A percentile compares a stretch with the other conserved stretches of the same genome.
Conservation (phyloP, 2,113 vertebrate species). For the Leptosomus discolor region DNA sequence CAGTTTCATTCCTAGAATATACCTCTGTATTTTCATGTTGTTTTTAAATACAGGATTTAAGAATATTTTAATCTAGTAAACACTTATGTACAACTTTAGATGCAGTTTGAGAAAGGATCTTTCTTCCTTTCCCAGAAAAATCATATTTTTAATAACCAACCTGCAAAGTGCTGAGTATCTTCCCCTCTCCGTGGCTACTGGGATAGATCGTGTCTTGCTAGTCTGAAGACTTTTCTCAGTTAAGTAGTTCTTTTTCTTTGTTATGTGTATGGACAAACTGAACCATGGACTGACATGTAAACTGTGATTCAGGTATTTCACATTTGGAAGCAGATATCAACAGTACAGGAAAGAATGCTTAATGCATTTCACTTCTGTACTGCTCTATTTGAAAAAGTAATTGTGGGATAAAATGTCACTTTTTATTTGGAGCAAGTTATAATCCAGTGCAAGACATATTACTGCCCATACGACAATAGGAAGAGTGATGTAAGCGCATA, state of each 20-base stretch:
- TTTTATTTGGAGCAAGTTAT: not conserved
- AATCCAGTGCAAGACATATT: not conserved
- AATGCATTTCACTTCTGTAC: not conserved
- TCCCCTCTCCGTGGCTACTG: not conserved
- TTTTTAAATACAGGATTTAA: not conserved
- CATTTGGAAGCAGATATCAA: not conserved
- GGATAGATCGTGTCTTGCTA: not conserved
- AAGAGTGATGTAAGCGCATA: not conserved
- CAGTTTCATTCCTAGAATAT: not conserved
- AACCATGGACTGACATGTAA: not conserved
- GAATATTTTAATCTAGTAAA: not conserved
- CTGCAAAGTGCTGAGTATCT: not conserved
- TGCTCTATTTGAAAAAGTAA: not conserved
- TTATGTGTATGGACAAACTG: not conserved
- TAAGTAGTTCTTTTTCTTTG: not conserved
- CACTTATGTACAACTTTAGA: not conserved
- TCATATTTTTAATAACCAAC: not conserved
- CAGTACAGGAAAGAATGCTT: not conserved
- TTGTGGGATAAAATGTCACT: not conserved
- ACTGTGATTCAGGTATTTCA: not conserved
- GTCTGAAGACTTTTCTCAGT: not conserved
- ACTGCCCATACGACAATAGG: not conserved
- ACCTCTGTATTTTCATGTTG: accelerated
- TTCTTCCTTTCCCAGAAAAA: not conserved
- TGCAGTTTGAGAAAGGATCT: not conserved